Base-by-base conservation (phyloP, 2,797 vertebrate species). In the Bovichtus diacanthus region DNA sequence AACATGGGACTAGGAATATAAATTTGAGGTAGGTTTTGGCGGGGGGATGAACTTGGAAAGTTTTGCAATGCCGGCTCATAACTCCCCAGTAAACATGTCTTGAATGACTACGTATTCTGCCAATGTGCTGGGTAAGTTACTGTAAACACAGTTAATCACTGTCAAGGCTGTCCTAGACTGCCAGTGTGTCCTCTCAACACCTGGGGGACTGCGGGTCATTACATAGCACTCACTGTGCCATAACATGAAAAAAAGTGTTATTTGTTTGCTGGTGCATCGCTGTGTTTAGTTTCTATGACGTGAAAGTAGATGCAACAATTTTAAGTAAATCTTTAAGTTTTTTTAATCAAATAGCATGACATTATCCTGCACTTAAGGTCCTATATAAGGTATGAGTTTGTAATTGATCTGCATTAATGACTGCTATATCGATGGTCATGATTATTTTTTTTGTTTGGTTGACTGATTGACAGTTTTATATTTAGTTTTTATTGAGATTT, bases 81-180 rank as follows among this genome's bases (percentile, higher is more conserved):
- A 64, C 77, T 81, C 41, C 39, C 25, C 27, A 62, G 81, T 92
- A 91, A 92, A 93, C 83, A 91, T 68, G 81, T 90, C 83, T 72
- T 64, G 54, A 70, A 75, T 55, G 81, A 16, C 72, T 58, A 2
- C 11, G 11, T 63, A 49, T 71, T 76, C 51, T 68, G 74, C 74
- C 47, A 50, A n/a, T 6, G 21, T 43, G 60, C 78, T 49, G 25
- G 67, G 66, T 27, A 47, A 29, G 65, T 85, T 86, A 83, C 84
- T 87, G 86, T 89, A 80, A 93, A 90, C 82, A 87, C 56, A 59
- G 60, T 68, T 13, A 77, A 82, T 58, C 47, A 53, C 44, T n/a
- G 11, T 43, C 9, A 18, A 4, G 9, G 8, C 9, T 56, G 47
- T 49, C 34, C 27, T n/a, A 15, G 11, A 41, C 44, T 27, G 62